A percentile compares a stretch with the other conserved stretches of the same genome.
These are phyloP conservation scores for Ceratothoa steindachneri DNA, from an alignment of 2,888 invertebrate species.

Conservation along the genomic window DNA sequence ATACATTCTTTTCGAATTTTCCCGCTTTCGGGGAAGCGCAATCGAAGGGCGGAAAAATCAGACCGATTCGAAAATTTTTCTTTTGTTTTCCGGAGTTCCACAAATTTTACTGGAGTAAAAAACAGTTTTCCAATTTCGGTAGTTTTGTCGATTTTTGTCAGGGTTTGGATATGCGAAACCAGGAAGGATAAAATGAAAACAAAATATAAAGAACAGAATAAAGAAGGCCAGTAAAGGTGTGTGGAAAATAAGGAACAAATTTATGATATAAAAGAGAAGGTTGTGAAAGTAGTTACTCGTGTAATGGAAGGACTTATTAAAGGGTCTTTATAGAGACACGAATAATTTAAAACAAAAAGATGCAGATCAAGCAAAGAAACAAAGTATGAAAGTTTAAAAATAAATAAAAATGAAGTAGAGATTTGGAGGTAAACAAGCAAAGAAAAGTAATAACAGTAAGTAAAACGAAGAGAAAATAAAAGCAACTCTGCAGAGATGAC, in stretches of 20 bases:
- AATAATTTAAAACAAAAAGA: background rate
- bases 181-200: background rate
- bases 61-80: too few species aligned
- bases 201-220: background rate
- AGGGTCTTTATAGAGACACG: too few species aligned
- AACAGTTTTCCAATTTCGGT: background rate
- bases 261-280: background rate
- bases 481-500: background rate
- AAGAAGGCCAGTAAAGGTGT: background rate
- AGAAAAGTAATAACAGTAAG: background rate
- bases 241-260: background rate
- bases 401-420: background rate
- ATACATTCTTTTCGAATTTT: background rate
- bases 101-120: background rate
- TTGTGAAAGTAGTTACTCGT: background rate
- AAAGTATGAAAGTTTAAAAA: background rate
- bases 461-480: background rate
- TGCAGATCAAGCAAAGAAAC: background rate
- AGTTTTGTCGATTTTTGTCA: background rate
- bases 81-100: background rate
- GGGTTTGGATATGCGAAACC: background rate
- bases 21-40: background rate
- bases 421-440: background rate
- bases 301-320: background rate
- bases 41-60: background rate